Evolutionary conservation across 1,140 invertebrate genomes (phyloP).

Genomic region (Odontomachus brunneus): DNA sequence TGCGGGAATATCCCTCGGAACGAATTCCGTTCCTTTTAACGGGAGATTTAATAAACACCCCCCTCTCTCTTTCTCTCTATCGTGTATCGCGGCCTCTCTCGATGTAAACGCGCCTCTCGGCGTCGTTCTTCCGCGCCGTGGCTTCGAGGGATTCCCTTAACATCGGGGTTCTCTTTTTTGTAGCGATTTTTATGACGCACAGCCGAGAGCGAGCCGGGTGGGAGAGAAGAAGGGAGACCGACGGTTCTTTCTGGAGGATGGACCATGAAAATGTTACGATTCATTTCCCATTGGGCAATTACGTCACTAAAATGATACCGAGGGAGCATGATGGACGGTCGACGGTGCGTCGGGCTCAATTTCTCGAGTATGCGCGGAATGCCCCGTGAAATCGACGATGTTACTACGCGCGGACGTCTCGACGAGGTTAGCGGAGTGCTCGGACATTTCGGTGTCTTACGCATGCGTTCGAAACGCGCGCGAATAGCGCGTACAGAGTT

Average conservation of each 20-base stretch:
- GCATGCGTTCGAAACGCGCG: neutral
- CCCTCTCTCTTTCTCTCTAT: too few relatives aligned
- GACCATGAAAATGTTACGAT: slow-evolving; percentile 69
- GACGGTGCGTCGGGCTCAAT: slow-evolving; percentile 14
- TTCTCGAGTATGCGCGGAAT: slow-evolving; percentile 65
- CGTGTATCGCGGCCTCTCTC: slow-evolving; percentile 64
- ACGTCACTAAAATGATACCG: slow-evolving; percentile 65
- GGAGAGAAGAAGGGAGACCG: neutral
- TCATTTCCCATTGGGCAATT: slow-evolving; percentile 64
- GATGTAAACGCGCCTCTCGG: slow-evolving; percentile 51
- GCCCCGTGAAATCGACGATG: slow-evolving; percentile 72
- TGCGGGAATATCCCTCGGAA: slow-evolving; percentile 60
- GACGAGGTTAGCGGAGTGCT: neutral
- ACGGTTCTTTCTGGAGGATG: slow-evolving; percentile 58
- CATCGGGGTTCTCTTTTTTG: neutral
- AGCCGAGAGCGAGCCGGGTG: neutral
- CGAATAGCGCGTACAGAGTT: too few relatives aligned
- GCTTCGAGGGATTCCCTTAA: slow-evolving; percentile 50
- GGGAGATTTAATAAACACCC: slow-evolving; percentile 74
- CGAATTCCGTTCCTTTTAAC: slow-evolving; percentile 73
- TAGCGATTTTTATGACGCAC: slow-evolving; percentile 56
- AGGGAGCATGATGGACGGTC: slow-evolving; percentile 25
- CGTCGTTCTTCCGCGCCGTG: slow-evolving; percentile 45
- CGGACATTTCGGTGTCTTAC: slow-evolving; percentile 3
- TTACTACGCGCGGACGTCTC: slow-evolving; percentile 15